phyloP scores from a whole-genome alignment of 2,797 vertebrate species.

The Coccyzus lansbergi region DNA sequence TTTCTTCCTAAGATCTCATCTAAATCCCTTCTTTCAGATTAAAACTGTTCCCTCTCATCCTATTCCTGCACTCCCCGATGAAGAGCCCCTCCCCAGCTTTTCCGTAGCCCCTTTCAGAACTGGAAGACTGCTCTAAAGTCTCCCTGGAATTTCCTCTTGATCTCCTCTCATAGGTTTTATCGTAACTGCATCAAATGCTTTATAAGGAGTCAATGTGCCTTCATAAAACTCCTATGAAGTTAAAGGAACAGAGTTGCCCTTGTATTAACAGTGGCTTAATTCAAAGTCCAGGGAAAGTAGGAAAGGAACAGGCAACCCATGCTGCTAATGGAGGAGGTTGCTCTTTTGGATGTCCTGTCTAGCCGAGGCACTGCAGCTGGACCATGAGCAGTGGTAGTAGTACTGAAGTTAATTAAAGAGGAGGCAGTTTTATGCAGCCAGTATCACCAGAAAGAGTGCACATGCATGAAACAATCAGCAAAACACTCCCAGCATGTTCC shows the following conservation, averaged over 20 bases:
- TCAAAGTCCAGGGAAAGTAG: background rate
- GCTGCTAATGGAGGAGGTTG: background rate
- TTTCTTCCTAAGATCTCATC: no score
- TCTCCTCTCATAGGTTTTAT: background rate
- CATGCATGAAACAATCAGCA: background rate
- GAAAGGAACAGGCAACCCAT: background rate
- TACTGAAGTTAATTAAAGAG: background rate
- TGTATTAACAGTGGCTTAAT: background rate
- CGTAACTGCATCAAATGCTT: accelerated
- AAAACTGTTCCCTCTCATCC: no score
- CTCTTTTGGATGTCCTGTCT: background rate
- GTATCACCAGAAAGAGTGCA: background rate
- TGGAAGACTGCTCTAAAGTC: no score
- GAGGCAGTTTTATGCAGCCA: background rate
- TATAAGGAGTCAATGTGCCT: background rate
- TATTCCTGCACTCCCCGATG: no score
- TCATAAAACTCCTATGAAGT: background rate
- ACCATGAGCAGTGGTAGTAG: background rate
- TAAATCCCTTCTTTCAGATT: no score
- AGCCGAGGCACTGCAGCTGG: background rate
- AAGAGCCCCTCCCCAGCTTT: no score
- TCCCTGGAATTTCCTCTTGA: background rate
- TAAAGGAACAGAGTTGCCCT: background rate
- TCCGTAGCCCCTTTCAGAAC: no score
- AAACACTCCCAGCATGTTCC: background rate